phyloP scores from a whole-genome alignment of 2,113 vertebrate genomes.

The Tragelaphus imberbis region DNA sequence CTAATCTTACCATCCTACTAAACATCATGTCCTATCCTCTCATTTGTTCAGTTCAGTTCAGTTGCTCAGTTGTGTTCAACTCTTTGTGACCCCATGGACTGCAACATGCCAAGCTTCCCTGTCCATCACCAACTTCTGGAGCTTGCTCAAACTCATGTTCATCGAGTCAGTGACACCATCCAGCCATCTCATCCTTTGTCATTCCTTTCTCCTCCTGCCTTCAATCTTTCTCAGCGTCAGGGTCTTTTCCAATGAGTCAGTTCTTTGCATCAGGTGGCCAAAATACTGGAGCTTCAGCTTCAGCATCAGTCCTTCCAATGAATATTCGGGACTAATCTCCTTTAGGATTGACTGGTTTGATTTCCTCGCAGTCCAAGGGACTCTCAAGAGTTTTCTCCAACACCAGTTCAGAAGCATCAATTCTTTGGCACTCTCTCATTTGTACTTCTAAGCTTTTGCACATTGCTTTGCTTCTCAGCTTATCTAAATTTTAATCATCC shows the following conservation, averaged over 20 bases:
- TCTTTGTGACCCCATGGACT: not conserved
- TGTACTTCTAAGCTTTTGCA: not conserved
- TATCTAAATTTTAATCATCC: not conserved
- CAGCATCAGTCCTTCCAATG: not conserved
- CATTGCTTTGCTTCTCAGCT: not conserved
- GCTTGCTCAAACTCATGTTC: not conserved
- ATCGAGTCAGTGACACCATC: not conserved
- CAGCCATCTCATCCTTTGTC: not conserved
- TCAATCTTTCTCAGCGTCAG: not conserved
- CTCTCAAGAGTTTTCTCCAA: not conserved
- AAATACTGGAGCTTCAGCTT: not conserved
- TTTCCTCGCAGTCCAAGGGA: not conserved
- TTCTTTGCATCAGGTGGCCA: no score
- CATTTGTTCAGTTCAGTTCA: not conserved
- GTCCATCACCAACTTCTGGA: not conserved
- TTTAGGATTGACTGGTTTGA: not conserved
- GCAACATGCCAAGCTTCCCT: not conserved
- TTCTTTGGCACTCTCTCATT: not conserved
- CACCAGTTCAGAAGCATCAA: not conserved
- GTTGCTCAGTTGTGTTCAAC: rapidly evolving
- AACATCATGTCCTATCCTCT: not conserved
- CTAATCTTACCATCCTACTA: not conserved
- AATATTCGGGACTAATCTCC: not conserved
- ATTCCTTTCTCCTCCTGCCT: not conserved
- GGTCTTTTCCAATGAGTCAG: no score